Base-by-base conservation (phyloP, 2,888 invertebrate species). In the Cephus pulcher region DNA sequence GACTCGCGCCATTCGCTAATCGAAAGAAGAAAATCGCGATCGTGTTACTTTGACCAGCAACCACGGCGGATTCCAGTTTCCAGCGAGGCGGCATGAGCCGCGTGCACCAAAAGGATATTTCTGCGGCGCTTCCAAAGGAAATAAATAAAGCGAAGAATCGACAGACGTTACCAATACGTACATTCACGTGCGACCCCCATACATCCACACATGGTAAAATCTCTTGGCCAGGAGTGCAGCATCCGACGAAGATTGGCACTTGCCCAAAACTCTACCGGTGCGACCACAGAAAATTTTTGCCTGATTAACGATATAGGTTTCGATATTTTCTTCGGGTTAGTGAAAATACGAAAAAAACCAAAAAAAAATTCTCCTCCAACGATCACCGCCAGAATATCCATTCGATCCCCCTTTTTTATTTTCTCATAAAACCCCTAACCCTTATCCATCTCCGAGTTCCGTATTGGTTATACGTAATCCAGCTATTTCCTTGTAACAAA, bases 251-350 rank as follows among this genome's bases (percentile, higher is more conserved):
- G 85, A 88, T 88, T 90, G 90, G 90, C 90, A 84, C 82, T 83
- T 83, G 83, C 84, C 90, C 90, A 90, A 88, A 69, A 77, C 79
- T 79, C 78, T 77, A 73, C 79, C 69, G 23, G 85, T 86, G 85
- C 85, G 86, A 87, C 88, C 89, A 84, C 88, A 83, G 86, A 87
- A 87, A 88, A 88, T 88, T 89, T 88, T 88, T 88, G 84, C 84
- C 87, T 89, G 87, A 90, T 90, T 88, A 88, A 88, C 88, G 87
- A 87, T 88, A 89, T 88, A 85, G 86, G 84, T 88, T 88, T 87
- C 87, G 83, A 86, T 88, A 88, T 86, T 85, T 34, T 71, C 71
- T 56, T 84, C 1, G 32, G 11, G 30, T 34, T 23, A 23, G 30
- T 12, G 34, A 11, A 71, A 30, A 30, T 71, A 71, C 23, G 71